phyloP scores from a whole-genome alignment of 2,797 vertebrate genomes.

The Prionace glauca region DNA sequence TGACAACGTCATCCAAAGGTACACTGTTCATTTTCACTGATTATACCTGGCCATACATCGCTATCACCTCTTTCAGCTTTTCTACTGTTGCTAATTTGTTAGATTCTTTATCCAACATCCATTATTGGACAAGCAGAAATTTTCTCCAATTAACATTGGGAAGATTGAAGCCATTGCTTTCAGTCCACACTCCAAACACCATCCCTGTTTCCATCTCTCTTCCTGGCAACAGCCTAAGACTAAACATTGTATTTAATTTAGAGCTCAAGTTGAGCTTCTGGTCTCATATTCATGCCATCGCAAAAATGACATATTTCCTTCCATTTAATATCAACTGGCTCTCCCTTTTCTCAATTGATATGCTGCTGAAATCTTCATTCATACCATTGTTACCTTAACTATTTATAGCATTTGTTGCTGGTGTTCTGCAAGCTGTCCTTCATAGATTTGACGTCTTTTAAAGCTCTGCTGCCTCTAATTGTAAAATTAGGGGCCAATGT shows the following conservation, averaged over 20 bases:
- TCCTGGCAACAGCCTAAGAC: too few relatives aligned
- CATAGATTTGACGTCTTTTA: not conserved
- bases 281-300: not conserved
- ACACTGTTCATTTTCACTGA: not conserved
- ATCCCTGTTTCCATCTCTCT: not conserved
- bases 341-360: not conserved
- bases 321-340: too few relatives aligned
- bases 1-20: not conserved
- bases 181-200: too few relatives aligned
- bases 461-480: not conserved
- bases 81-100: not conserved
- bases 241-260: not conserved
- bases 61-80: not conserved
- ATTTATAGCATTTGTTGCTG: not conserved
- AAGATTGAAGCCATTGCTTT: not conserved
- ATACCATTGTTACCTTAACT: not conserved
- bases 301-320: not conserved
- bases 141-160: not conserved
- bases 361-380: not conserved
- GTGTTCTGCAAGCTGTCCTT: not conserved
- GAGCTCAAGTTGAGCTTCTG: not conserved
- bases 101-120: not conserved
- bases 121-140: not conserved
- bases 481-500: too few relatives aligned
- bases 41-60: not conserved